Base-by-base conservation (phyloP, 2,888 invertebrate species). In the Epirrita christyi region DNA sequence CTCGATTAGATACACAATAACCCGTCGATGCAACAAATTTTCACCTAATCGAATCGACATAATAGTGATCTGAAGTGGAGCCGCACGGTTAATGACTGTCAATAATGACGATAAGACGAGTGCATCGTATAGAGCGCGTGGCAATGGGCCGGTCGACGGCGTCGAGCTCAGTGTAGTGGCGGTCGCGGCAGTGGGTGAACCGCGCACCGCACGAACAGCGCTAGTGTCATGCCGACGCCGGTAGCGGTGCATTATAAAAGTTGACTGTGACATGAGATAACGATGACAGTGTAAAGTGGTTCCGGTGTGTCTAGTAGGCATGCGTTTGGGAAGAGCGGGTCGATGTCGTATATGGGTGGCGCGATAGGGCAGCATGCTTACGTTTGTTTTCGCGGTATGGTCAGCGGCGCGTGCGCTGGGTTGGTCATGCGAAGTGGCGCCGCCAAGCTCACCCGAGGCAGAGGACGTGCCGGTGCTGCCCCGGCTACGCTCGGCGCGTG, bases 311-410 rank as follows among this genome's bases (percentile, higher is more conserved):
- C 73, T 66, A 67, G 66, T 71, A 68, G 72, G 73, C 59, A 72
- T 73, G 79, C 78, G 77, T 72, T 66, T 69, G 72, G 72, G 83
- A 78, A 70, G 81, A 75, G 80, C 72, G 81, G 79, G 79, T 68
- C 74, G 82, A 71, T 75, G 82, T 65, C 75, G 71, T 62, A 66
- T 77, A 71, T 80, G 84, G 66, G 81, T 78, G 78, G 80, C 78
- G 68, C 82, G 86, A 70, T 86, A 87, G 81, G 69, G 75, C 73
- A 76, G 67, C 61, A 94, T 94, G 94, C 86, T 94, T 85, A 94
- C 94, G 77, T 82, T 94, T 76, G 91, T 94, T 75, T 93, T 94
- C 77, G 92, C 94, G 84, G 85, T 93, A 86, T 94, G 94, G 94
- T 93, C 93, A 75, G 91, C 92, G 68, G 93, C 93, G 78, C 93